These are phyloP conservation scores for Gymnorhina tibicen DNA, from an alignment of 2,113 vertebrate species.

Conservation along the genomic window DNA sequence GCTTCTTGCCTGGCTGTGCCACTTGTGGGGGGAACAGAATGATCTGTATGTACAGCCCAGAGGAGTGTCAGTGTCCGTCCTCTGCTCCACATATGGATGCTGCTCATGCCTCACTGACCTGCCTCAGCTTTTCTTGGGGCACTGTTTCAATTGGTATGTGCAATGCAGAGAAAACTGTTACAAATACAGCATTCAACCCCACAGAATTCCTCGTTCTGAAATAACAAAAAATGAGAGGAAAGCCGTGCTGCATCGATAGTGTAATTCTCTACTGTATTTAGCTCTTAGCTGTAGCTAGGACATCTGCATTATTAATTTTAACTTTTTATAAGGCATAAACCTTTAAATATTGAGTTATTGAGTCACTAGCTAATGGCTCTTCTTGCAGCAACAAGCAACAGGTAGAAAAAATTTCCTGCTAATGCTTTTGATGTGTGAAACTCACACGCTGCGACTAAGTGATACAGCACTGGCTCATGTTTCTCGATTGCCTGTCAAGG, in stretches of 20 bases:
- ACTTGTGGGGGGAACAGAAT: background rate
- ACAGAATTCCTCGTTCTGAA: background rate
- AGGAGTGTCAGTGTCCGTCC: background rate
- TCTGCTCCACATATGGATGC: background rate
- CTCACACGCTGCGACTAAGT: fast-evolving
- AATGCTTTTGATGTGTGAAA: background rate
- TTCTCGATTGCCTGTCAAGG: background rate
- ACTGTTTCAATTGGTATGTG: background rate
- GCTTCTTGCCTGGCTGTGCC: background rate
- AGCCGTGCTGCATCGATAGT: fast-evolving
- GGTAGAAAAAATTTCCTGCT: background rate
- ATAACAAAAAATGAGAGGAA: background rate
- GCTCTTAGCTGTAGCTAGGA: background rate
- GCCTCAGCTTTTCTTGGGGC: background rate
- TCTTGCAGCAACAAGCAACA: background rate
- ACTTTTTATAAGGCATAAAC: background rate
- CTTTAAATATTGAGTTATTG: background rate
- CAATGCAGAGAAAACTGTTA: background rate
- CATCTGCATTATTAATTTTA: background rate
- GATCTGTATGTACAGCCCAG: background rate
- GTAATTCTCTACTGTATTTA: background rate
- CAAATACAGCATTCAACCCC: background rate
- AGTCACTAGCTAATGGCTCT: background rate
- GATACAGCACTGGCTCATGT: background rate
- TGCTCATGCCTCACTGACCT: background rate